Conservation (phyloP, 2,888 invertebrate genomes). For the Sicus ferrugineus region DNA sequence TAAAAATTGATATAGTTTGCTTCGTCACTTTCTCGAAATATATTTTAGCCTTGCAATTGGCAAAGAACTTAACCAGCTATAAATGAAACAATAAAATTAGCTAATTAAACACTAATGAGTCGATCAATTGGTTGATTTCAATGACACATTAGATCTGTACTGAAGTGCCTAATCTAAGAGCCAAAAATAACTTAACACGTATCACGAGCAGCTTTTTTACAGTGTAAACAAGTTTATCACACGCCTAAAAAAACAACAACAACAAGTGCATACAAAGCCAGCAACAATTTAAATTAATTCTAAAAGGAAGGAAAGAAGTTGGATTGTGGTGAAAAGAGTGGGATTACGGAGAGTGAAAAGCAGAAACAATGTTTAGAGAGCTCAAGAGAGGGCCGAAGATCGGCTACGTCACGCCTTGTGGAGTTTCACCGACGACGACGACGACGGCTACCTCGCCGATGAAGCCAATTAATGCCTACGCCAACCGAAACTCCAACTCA, state of each 20-base stretch:
- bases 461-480: conserved; percentile 48
- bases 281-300: conserved; percentile 34
- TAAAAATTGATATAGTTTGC: too few species aligned
- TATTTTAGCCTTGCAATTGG: background rate
- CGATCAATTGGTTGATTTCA: background rate
- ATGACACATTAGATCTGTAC: conserved; percentile 8
- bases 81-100: background rate
- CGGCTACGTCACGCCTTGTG: conserved; percentile 46
- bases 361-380: conserved; percentile 20
- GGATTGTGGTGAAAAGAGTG: conserved; percentile 21
- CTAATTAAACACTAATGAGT: background rate
- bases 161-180: too few species aligned
- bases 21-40: background rate
- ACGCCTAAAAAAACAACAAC: conserved; percentile 29
- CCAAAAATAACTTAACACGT: conserved; percentile 16
- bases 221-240: conserved; percentile 46
- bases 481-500: conserved; percentile 53
- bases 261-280: conserved; percentile 40
- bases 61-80: background rate
- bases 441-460: conserved; percentile 15
- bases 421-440: conserved; percentile 24
- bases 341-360: background rate
- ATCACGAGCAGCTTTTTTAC: conserved; percentile 40
- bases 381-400: conserved; percentile 41
- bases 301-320: conserved; percentile 37